These are phyloP conservation scores for Ceratina australensis DNA, from an alignment of 1,140 invertebrate species.

Conservation along the genomic window DNA sequence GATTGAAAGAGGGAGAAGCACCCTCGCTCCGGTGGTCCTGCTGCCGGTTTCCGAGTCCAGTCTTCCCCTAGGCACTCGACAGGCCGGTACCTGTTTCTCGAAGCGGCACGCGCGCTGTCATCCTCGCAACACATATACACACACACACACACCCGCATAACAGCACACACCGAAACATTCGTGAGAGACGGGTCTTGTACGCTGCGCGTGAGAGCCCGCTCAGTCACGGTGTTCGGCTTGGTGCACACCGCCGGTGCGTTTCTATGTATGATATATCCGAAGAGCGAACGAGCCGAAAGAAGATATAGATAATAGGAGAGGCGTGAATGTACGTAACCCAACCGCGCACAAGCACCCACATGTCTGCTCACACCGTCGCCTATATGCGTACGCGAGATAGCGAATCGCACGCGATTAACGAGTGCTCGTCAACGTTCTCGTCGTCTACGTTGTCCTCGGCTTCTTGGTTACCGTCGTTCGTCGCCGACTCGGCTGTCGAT, in stretches of 20 bases:
- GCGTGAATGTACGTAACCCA: conserved; percentile 17
- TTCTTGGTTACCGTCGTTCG: not conserved
- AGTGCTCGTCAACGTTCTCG: conserved; percentile 30
- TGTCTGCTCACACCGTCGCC: conserved; percentile 55
- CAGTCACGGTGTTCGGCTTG: not conserved
- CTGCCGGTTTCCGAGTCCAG: conserved; percentile 68
- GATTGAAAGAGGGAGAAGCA: conserved; percentile 39
- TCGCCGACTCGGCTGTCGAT: not conserved
- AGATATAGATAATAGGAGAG: conserved; percentile 9
- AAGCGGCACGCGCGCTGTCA: conserved; percentile 55
- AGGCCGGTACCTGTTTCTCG: conserved; percentile 72
- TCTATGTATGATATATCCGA: conserved; percentile 5
- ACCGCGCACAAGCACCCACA: conserved; percentile 50
- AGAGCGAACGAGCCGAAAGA: not conserved
- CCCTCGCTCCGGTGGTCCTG: conserved; percentile 55
- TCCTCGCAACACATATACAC: conserved; percentile 45
- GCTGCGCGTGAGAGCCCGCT: conserved; percentile 10
- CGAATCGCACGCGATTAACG: conserved; percentile 50
- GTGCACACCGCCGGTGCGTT: not conserved
- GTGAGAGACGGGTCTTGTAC: not conserved
- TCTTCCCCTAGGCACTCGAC: conserved; percentile 77
- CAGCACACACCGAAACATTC: conserved; percentile 19
- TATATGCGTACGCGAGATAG: conserved; percentile 58
- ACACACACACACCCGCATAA: conserved; percentile 32
- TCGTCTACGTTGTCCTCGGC: not conserved